Evolutionary conservation across 2,797 vertebrate species (phyloP), one percentile per base, ranked within the genome.

Genomic region (Galagoides demidoff): DNA sequence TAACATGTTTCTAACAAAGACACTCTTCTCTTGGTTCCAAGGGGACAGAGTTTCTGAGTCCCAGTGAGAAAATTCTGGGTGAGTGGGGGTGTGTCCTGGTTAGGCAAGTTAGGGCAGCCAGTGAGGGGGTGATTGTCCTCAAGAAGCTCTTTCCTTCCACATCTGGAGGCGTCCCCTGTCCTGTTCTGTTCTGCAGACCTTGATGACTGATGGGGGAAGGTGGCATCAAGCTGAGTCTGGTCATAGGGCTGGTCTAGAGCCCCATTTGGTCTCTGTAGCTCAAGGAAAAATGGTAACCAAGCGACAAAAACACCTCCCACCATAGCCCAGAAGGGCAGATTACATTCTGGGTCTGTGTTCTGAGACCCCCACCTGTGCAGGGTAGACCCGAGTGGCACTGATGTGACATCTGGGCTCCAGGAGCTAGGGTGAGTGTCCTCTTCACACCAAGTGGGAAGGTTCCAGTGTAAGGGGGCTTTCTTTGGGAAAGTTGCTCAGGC

Each of bases 381-480:
- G 11, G 34, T 31, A 68, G 27, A 73, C 61, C 85, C 2, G 0
- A 0, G 0, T 5, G 52, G 49, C 34, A 0, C 34, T 1, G 20
- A 63, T 34, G 13, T 7, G 19, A 78, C 13, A 64, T 27, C 12
- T 13, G 29, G 63, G 61, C 16, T 29, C 22, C n/a, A 2, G 73
- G n/a, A 57, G 7, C 17, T 11, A 37, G 14, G n/a, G 45, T 22
- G n/a, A 79, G 52, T 4, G 0, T 27, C 34, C n/a, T 16, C 34
- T 27, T 34, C 25, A 22, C 5, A 7, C 55, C 0, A 0, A 12
- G 31, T 0, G 10, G n/a, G 9, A 29, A 49, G 57, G 57, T 11
- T 76, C 63, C 5, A 2, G 31, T 16, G 8, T 11, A 43, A 16
- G 45, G 70, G 7, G 22, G 13, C 13, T 23, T 71, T 39, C 34